Conservation (phyloP, 2,888 invertebrate genomes). For the Scaptomyza cyrtandrae region DNA sequence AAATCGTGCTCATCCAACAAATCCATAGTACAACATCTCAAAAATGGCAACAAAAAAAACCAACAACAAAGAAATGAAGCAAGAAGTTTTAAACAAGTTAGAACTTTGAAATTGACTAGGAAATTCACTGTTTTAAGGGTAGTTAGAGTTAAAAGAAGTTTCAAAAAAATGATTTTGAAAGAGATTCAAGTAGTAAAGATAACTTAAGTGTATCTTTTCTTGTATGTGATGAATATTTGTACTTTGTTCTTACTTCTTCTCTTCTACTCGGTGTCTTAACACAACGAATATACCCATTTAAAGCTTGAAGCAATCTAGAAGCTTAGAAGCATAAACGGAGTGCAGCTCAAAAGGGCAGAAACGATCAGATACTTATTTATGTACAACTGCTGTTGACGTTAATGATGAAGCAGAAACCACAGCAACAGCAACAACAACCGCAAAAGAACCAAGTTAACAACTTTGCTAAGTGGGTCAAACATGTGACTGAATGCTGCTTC, state of each 20-base stretch:
- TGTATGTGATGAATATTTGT: too few species aligned
- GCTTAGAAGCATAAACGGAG: slow-evolving; percentile 16
- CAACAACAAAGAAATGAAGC: neutral
- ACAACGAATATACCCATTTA: slow-evolving; percentile 4
- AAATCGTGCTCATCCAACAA: slow-evolving; percentile 55
- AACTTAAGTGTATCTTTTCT: too few species aligned
- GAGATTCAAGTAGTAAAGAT: too few species aligned
- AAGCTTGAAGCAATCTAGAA: slow-evolving; percentile 1
- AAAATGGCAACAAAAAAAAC: neutral
- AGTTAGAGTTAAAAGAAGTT: too few species aligned
- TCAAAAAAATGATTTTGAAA: too few species aligned
- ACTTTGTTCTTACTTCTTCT: too few species aligned
- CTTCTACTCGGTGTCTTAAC: too few species aligned
- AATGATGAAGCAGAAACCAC: slow-evolving; percentile 22
- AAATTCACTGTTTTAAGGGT: slow-evolving; percentile 9
- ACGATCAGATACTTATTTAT: slow-evolving; percentile 16
- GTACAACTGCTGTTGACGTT: slow-evolving; percentile 15
- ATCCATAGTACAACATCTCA: slow-evolving; percentile 12
- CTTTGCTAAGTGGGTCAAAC: slow-evolving; percentile 49
- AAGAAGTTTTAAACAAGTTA: neutral
- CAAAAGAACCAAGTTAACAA: slow-evolving; percentile 9
- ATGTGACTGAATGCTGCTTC: slow-evolving; percentile 14
- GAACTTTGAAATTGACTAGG: neutral
- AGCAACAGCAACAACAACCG: slow-evolving; percentile 1
- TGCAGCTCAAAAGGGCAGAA: slow-evolving; percentile 43